A percentile compares a stretch with the other conserved stretches of the same genome.
These are phyloP conservation scores for Monomorium pharaonis DNA, from an alignment of 1,140 invertebrate species.

Conservation along the genomic window DNA sequence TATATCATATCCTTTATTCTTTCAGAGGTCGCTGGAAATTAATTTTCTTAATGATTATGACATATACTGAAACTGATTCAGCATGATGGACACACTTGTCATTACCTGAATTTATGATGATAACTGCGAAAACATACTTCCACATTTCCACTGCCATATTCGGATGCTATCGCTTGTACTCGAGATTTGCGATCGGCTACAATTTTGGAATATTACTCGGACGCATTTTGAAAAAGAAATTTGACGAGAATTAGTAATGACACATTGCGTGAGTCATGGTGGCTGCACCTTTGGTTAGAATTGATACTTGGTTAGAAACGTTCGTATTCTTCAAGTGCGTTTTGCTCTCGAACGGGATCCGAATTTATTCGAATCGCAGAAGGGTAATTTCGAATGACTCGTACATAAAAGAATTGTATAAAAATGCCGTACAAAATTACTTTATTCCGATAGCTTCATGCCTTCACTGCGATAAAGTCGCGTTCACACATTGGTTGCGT, in stretches of 20 bases:
- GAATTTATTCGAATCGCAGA: background rate
- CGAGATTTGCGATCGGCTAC: background rate
- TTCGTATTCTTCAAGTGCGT: background rate
- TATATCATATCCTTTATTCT: constrained; percentile 93
- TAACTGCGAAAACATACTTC: constrained; percentile 55
- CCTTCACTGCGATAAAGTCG: background rate
- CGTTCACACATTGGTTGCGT: too few relatives aligned
- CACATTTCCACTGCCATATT: constrained; percentile 59
- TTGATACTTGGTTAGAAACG: background rate
- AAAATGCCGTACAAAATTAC: background rate
- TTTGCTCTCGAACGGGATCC: background rate
- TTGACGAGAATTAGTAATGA: background rate
- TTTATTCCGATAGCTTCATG: background rate
- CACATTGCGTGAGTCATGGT: constrained; percentile 50
- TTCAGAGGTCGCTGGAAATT: constrained; percentile 81
- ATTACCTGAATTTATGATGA: constrained; percentile 66
- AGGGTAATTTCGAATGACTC: background rate
- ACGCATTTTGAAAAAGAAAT: constrained; percentile 31
- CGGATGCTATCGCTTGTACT: background rate
- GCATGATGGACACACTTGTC: background rate
- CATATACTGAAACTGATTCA: background rate
- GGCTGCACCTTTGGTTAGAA: background rate
- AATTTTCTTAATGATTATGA: background rate
- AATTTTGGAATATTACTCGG: background rate
- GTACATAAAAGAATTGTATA: background rate